Conservation (phyloP, 2,797 vertebrate genomes). For the Ambastaia sidthimunki region DNA sequence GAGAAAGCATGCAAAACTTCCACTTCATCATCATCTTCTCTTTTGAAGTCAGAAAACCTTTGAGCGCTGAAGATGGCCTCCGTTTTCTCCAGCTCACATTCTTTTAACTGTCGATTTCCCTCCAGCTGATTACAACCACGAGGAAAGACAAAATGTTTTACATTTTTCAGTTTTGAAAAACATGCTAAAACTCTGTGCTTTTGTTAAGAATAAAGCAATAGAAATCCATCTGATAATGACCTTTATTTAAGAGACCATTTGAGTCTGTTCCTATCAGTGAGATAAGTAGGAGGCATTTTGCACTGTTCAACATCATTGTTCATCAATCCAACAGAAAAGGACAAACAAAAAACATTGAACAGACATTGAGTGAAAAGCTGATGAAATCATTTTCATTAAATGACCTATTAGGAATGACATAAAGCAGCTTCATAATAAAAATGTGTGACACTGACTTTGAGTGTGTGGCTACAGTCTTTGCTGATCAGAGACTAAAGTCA, state of each 20-base stretch:
- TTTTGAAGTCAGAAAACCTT: conserved; percentile 33
- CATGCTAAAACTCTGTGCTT: not conserved
- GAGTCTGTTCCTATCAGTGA: not conserved
- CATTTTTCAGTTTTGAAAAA: not conserved
- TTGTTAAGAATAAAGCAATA: conserved; percentile 17
- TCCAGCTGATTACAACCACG: too few relatives aligned
- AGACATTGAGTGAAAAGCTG: not conserved
- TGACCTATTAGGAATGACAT: not conserved
- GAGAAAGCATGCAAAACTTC: conserved; percentile 3
- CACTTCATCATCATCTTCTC: conserved; percentile 26
- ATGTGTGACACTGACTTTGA: conserved; percentile 4
- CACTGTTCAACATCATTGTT: not conserved
- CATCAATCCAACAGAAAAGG: too few relatives aligned
- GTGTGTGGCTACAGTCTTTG: not conserved
- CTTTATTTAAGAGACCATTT: not conserved
- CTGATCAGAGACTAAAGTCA: not conserved
- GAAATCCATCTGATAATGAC: conserved; percentile 37
- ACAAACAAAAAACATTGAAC: not conserved
- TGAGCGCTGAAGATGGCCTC: conserved; percentile 26
- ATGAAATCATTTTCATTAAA: not conserved
- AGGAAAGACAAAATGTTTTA: too few relatives aligned
- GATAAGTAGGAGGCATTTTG: not conserved
- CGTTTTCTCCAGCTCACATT: conserved; percentile 42
- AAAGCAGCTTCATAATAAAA: not conserved
- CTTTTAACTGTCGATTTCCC: conserved; percentile 55